Evolutionary conservation across 2,113 vertebrate species (phyloP).

Genomic region (Sialia sialis): DNA sequence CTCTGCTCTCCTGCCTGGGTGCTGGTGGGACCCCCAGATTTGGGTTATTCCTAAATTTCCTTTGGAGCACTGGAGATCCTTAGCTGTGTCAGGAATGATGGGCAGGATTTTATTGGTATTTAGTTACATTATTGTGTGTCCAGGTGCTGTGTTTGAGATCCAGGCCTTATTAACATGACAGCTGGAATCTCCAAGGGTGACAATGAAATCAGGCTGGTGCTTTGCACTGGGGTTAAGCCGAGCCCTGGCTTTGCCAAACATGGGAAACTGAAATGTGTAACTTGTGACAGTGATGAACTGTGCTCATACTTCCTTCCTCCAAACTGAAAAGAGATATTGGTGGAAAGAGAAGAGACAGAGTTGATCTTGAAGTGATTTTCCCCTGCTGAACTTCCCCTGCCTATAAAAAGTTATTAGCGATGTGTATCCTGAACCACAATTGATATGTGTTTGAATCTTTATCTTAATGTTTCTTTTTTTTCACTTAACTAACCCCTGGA

Average conservation of each 20-base stretch:
- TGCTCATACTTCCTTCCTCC: background rate
- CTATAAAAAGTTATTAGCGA: background rate
- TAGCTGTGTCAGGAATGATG: fast-evolving
- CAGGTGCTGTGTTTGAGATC: background rate
- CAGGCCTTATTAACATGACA: background rate
- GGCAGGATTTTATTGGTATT: background rate
- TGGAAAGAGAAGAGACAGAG: fast-evolving
- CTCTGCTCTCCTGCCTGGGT: background rate
- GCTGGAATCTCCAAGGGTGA: background rate
- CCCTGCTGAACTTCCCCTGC: fast-evolving
- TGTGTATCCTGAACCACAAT: background rate
- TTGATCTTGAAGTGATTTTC: background rate
- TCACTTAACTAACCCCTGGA: fast-evolving
- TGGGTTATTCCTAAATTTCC: background rate
- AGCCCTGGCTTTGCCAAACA: background rate
- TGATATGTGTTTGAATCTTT: background rate
- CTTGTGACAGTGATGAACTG: background rate
- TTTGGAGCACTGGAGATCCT: background rate
- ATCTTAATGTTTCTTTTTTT: background rate
- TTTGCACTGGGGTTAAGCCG: background rate
- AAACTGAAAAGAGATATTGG: background rate
- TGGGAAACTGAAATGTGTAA: background rate
- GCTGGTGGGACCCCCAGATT: background rate
- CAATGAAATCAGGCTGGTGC: background rate
- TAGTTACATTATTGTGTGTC: background rate